Evolutionary conservation across 2,113 vertebrate genomes (phyloP).

Genomic region (Heptranchias perlo): DNA sequence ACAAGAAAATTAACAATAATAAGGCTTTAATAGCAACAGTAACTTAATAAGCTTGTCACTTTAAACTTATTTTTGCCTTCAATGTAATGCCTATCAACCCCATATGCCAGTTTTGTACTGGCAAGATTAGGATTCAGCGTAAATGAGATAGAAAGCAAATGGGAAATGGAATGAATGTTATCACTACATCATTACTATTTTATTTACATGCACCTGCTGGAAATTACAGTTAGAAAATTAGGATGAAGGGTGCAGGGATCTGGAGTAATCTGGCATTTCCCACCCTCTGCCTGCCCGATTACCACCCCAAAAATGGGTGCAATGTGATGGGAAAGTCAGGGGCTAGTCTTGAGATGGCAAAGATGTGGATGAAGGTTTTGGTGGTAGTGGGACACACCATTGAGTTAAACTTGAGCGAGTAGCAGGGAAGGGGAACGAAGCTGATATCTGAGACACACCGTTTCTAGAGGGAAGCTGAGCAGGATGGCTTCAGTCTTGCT

Average conservation of each 20-base stretch:
- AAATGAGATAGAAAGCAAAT: not conserved
- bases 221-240: not conserved
- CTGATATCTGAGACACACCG: not conserved
- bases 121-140: not conserved
- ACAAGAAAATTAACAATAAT: not conserved
- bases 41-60: not conserved
- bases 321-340: not conserved
- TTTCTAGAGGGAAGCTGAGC: not conserved
- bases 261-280: not conserved
- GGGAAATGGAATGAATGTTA: not conserved
- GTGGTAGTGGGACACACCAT: not conserved
- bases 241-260: not conserved
- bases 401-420: not conserved
- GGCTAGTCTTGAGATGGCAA: not conserved
- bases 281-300: not conserved
- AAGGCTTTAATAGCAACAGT: not conserved
- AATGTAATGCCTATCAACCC: not conserved
- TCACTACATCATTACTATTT: not conserved
- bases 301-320: not conserved
- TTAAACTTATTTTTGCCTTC: not conserved
- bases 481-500: not conserved
- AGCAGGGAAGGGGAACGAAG: not conserved
- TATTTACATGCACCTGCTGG: no score
- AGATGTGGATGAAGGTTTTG: not conserved
- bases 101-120: not conserved